Percentiles rank a stretch among this genome's conserved stretches.
phyloP scores from a whole-genome alignment of 1,140 invertebrate species.

The Teleogryllus occipitalis region DNA sequence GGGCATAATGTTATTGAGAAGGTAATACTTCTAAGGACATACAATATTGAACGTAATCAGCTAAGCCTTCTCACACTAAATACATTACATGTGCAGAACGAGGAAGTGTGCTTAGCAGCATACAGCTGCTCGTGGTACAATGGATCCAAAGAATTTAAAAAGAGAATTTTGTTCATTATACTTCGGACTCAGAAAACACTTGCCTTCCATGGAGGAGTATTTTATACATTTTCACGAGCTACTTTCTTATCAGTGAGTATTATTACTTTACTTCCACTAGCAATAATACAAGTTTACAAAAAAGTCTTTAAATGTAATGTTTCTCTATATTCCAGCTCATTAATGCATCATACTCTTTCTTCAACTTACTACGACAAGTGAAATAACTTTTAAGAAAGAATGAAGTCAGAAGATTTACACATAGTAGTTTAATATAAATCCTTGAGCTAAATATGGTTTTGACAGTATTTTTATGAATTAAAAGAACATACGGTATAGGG shows the following conservation, averaged over 20 bases:
- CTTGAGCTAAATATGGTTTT: no score
- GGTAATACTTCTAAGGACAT: neutral
- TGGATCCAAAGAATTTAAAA: neutral
- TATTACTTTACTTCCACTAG: neutral
- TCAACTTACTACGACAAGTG: neutral
- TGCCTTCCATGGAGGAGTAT: neutral
- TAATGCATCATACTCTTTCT: neutral
- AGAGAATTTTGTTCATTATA: neutral
- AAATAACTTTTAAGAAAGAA: neutral
- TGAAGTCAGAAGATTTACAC: neutral
- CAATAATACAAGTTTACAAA: no score
- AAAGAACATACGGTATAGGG: no score
- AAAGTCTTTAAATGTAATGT: neutral
- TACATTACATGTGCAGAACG: neutral
- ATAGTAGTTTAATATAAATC: no score
- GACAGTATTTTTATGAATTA: no score
- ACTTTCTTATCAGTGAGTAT: neutral
- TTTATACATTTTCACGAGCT: neutral
- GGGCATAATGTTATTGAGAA: neutral
- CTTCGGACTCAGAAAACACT: neutral
- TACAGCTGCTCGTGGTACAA: neutral
- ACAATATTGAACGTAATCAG: neutral
- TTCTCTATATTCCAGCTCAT: neutral
- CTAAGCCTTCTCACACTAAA: neutral
- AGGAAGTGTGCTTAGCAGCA: neutral